Evolutionary conservation across 2,113 vertebrate species (phyloP), one percentile per base, ranked within the genome.

Genomic region (Eclectus roratus): DNA sequence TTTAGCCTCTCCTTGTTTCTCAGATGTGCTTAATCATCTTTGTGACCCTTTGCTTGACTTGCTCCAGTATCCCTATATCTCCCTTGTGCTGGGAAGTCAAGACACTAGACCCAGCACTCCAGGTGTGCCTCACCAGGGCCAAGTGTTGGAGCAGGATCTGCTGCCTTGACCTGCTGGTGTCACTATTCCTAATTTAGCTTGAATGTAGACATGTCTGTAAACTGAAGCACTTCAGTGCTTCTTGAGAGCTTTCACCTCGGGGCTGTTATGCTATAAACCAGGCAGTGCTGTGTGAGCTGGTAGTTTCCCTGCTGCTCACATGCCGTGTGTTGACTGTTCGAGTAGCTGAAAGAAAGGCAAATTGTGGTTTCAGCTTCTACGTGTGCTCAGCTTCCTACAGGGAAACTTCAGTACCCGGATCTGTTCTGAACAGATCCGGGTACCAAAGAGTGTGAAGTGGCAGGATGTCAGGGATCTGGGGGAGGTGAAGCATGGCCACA

Each of bases 281-380:
- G 5, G 28, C 1, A 1, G 17, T 33, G 17, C 50, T 41, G 13
- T 6, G 6, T 5, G 49, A 77, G 46, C 44, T 0, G 1, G 15
- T 39, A 7, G 18, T 61, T 76, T 70, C 43, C 20, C 39, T 64
- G 37, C 25, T 60, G 77, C 35, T 71, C 33, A 37, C 4, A 1
- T 11, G 27, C 27, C 4, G 0, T 0, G 1, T 43, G 11, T 37
- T 47, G 41, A 18, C 60, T 63, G n/a, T 28, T 61, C 33, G 37
- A 6, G 44, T 21, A n/a, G 29, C 46, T 50, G 44, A 61, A 56
- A 46, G 27, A 74, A 73, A 71, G 70, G 37, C 37, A 84, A 0
- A 23, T 44, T 37, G 29, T 8, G 31, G 14, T 20, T 81, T 69
- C 35, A n/a, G 24, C 55, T 81, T 49, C 31, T 79, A 25, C 5